Evolutionary conservation across 2,888 invertebrate genomes (phyloP), one percentile per base, ranked within the genome.

Genomic region (Agrotis exclamationis): DNA sequence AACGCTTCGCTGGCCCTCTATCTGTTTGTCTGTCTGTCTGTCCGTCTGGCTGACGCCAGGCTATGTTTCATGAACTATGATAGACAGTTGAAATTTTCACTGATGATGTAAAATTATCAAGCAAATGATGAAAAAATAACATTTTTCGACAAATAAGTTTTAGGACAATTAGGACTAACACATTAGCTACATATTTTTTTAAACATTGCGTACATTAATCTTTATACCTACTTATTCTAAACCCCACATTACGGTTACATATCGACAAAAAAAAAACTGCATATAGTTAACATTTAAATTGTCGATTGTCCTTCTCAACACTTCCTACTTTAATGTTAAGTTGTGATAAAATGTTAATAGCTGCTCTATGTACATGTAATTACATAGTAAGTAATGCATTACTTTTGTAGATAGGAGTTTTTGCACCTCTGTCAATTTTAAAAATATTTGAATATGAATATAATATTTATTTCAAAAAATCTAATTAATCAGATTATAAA

Each of bases 311-410:
- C 82, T 83, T 82, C 65, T 54, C 11, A 39, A 9, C 50, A 77
- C 77, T 83, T 83, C 84, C 82, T 84, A 56, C 48, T 59, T 45
- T 24, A 62, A 57, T 60, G 58, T 53, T 24, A 70, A 33, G 33
- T 16, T 28, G 44, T 44, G 50, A 68, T 80, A 76, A 65, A 57
- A 63, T 56, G 44, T 69, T 70, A 70, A 79, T 50, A 53, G 9
- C 48, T 74, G 11, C 50, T 18, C 24, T 53, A 48, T 57, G 50
- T 60, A n/a, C 4, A 53, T 20, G 20, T 79, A 56, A 54, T 68
- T 50, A 54, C 24, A 28, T 59, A 47, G 39, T 44, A 54, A 59
- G 20, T 58, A 47, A 72, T 33, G 44, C 47, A 20, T 51, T 48
- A 16, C n/a, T 60, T 22, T 11, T 24, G 7, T 2, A 45, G n/a